Base-by-base conservation (phyloP, 2,888 invertebrate species). In the Acanthacorydalis orientalis region DNA sequence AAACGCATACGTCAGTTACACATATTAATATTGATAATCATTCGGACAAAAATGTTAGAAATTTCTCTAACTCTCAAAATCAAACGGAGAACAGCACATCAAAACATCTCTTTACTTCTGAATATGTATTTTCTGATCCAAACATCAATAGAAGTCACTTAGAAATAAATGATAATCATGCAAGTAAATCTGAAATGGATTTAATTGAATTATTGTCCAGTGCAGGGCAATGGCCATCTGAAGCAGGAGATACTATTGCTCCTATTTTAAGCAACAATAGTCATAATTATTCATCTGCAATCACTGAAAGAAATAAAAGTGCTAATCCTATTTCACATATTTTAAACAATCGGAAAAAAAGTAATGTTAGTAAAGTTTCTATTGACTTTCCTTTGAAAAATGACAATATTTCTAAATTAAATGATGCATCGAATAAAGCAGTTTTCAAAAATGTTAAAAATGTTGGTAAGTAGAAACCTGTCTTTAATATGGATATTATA, bases 271-370 rank as follows among this genome's bases (percentile, higher is more conserved):
- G 31, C n/a, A 35, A 39, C 3, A 39, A 39, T 3, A 39, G 16
- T 39, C 14, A 12, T n/a, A 15, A 23, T 23, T 23, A 23, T 23
- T 23, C 23, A 2, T 23, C 23, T 2, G 6, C 6, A 4, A 23
- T 6, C 6, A 23, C 23, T 12, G 72, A 69, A 51, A 65, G 78
- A 54, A 68, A 72, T 54, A 78, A 77, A 59, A 78, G 77, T 57
- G 63, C 69, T 6, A 79, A 78, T 61, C 65, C 73, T 37, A 59
- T 78, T 49, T 68, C 72, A 49, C 78, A 78, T 55, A 59, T 78
- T 48, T 64, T 69, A 41, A 65, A 69, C 51, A 68, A 70, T 60
- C 64, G 54, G 53, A 53, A 57, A 57, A 59, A 53, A 70, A 61
- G 60, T 56, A 31, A 55, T 59, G 57, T 46, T 55, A 57, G 51